phyloP scores from a whole-genome alignment of 2,888 invertebrate genomes.

The Agrypnus murinus region DNA sequence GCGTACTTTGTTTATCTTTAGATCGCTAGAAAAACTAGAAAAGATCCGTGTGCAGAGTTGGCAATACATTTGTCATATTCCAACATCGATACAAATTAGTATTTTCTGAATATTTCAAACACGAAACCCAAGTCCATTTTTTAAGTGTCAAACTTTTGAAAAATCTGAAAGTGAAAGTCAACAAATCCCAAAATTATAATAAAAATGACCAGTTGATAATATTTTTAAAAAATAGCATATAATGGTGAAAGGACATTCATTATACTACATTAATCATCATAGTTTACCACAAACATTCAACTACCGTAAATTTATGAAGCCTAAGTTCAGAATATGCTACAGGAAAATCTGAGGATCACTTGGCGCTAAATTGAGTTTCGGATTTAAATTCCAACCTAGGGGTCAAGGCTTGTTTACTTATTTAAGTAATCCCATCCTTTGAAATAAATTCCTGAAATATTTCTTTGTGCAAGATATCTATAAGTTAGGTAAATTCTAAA shows the following conservation, averaged over 20 bases:
- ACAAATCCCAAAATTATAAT: neutral
- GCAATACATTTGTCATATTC: constrained; percentile 19
- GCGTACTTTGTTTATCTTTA: constrained; percentile 36
- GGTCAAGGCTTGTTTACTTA: constrained; percentile 16
- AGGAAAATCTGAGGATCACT: constrained; percentile 8
- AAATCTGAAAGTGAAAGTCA: neutral
- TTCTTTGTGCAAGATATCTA: neutral
- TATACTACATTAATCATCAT: constrained; percentile 1
- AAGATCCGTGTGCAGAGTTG: constrained; percentile 39
- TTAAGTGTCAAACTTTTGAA: neutral
- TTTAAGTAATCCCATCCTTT: constrained; percentile 15
- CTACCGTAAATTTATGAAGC: neutral
- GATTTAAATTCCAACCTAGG: neutral
- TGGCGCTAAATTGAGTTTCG: constrained; percentile 2
- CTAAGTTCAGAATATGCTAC: neutral
- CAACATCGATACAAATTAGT: constrained; percentile 20
- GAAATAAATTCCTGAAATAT: constrained; percentile 1
- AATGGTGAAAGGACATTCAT: too few species aligned
- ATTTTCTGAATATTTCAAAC: neutral
- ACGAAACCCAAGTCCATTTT: constrained; percentile 16
- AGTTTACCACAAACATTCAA: constrained; percentile 5
- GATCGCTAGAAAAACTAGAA: constrained; percentile 10
- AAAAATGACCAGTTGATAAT: too few species aligned
- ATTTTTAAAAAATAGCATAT: too few species aligned
- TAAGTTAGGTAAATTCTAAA: neutral